Percentiles rank a stretch among this genome's conserved stretches.
These are phyloP conservation scores for Parochlus steinenii DNA, from an alignment of 2,888 invertebrate species.

Conservation along the genomic window DNA sequence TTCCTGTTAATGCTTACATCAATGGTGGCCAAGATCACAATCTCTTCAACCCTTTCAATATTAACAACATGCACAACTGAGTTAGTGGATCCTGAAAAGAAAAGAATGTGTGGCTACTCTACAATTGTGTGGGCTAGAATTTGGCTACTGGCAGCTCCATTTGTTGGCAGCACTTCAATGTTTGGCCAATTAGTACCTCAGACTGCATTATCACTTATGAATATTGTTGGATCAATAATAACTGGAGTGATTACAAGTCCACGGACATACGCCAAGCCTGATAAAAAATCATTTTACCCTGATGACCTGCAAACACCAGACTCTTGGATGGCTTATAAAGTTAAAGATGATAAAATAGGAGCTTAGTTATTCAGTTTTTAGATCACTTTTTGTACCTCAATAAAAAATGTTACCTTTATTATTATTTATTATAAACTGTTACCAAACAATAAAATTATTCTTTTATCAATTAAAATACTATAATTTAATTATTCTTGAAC, in stretches of 20 bases:
- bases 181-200: constrained; percentile 22
- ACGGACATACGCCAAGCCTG: neutral
- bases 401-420: no score
- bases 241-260: constrained; percentile 5
- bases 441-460: no score
- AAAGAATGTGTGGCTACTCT: constrained; percentile 27
- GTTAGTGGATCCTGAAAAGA: constrained; percentile 26
- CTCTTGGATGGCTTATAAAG: no score
- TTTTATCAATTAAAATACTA: no score
- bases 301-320: constrained; percentile 7
- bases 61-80: constrained; percentile 31
- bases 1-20: constrained; percentile 28
- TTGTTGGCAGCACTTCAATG: constrained; percentile 27
- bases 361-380: no score
- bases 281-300: constrained; percentile 8
- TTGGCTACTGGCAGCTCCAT: constrained; percentile 30
- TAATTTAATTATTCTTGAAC: no score
- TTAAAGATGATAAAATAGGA: no score
- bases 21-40: constrained; percentile 31
- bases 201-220: neutral
- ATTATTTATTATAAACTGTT: no score
- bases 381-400: no score
- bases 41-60: constrained; percentile 28
- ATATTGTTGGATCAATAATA: constrained; percentile 4
- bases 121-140: constrained; percentile 31